These are phyloP conservation scores for Puntigrus tetrazona DNA, from an alignment of 2,113 vertebrate genomes.

Conservation along the genomic window DNA sequence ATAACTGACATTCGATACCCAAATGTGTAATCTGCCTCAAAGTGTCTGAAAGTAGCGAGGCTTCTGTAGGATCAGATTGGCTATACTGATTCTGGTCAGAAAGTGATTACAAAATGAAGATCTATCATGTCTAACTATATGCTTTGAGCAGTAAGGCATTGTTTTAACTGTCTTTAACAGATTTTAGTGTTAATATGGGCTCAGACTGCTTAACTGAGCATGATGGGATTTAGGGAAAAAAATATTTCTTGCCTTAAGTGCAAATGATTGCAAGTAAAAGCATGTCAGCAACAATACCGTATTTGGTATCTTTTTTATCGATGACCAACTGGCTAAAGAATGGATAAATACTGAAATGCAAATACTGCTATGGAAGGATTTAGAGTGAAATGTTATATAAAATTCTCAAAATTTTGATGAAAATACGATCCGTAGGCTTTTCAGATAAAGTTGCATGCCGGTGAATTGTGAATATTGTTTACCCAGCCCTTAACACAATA, in stretches of 20 bases:
- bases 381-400: neutral
- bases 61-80: neutral
- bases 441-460: neutral
- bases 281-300: too few species aligned
- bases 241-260: neutral
- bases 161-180: neutral
- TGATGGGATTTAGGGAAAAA: neutral
- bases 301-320: neutral
- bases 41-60: neutral
- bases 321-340: too few species aligned
- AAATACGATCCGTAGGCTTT: neutral
- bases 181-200: neutral
- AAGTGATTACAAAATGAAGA: neutral
- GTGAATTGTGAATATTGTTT: neutral
- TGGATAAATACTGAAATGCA: too few species aligned
- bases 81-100: neutral
- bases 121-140: neutral
- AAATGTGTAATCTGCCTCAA: slow-evolving; percentile 1
- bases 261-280: neutral
- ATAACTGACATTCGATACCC: slow-evolving; percentile 24
- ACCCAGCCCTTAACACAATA: neutral
- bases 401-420: too few species aligned
- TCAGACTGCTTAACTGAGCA: neutral
- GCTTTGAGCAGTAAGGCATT: neutral
- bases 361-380: too few species aligned